These are phyloP conservation scores for Oncorhynchus tshawytscha DNA, from an alignment of 2,113 vertebrate genomes.

Conservation along the genomic window DNA sequence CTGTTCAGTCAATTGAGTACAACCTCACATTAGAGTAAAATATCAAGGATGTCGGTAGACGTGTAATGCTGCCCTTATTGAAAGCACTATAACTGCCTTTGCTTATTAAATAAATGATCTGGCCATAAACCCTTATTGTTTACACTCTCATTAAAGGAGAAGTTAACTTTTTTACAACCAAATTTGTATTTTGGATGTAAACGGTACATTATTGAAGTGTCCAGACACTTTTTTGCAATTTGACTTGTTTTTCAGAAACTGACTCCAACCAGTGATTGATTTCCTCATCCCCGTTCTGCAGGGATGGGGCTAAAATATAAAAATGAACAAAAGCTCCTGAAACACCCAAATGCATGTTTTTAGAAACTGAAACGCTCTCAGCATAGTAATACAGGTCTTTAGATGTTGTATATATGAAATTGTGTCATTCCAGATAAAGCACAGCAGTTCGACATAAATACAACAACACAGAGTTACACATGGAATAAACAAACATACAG, in stretches of 20 bases:
- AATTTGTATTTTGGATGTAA: conserved; percentile 5
- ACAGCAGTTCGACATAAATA: too few species aligned
- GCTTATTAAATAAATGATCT: conserved; percentile 35
- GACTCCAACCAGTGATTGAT: too few species aligned
- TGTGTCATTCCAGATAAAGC: background rate
- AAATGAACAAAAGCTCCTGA: too few species aligned
- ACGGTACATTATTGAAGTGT: background rate
- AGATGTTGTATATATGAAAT: too few species aligned
- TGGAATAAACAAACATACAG: too few species aligned
- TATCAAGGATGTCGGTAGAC: conserved; percentile 17
- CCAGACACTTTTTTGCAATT: background rate
- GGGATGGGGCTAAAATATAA: too few species aligned
- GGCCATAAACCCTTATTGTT: conserved; percentile 48
- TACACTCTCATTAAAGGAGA: conserved; percentile 42
- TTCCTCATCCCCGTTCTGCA: too few species aligned
- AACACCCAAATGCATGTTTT: too few species aligned
- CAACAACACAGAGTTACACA: too few species aligned
- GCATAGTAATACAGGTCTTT: too few species aligned
- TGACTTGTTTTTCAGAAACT: too few species aligned
- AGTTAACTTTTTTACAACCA: conserved; percentile 21
- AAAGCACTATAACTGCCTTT: conserved; percentile 12
- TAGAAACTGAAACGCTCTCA: too few species aligned
- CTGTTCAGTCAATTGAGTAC: conserved; percentile 2
- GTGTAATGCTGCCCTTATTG: conserved; percentile 12
- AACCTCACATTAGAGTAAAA: background rate